These are phyloP conservation scores for Mantis religiosa DNA, from an alignment of 2,888 invertebrate species.

Conservation along the genomic window DNA sequence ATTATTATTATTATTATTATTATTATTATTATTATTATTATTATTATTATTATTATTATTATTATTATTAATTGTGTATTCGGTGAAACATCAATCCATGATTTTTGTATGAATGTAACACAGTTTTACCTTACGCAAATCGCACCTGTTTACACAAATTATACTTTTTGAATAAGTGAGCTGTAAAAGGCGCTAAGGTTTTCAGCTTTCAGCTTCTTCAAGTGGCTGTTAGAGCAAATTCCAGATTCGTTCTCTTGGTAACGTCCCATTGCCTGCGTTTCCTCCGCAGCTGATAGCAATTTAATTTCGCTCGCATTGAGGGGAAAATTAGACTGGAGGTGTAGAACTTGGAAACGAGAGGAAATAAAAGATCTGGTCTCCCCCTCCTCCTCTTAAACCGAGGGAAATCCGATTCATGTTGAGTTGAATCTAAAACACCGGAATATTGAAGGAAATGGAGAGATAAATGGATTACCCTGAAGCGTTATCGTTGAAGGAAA, in stretches of 20 bases:
- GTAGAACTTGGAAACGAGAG: neutral
- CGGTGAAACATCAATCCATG: too few relatives aligned
- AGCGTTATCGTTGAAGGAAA: neutral
- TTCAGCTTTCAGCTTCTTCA: neutral
- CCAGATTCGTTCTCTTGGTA: neutral
- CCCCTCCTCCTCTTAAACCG: neutral
- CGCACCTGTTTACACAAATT: too few relatives aligned
- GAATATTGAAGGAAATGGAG: neutral
- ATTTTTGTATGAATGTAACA: too few relatives aligned
- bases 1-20: too few relatives aligned
- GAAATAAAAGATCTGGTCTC: neutral
- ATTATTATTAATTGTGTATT: too few relatives aligned
- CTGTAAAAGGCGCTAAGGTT: too few relatives aligned
- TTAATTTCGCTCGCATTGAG: neutral
- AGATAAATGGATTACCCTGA: neutral
- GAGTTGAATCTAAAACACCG: neutral
- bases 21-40: too few relatives aligned
- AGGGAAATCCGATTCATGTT: neutral
- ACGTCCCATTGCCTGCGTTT: neutral
- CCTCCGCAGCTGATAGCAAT: neutral
- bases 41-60: too few relatives aligned
- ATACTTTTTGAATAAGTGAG: too few relatives aligned
- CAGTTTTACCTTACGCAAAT: too few relatives aligned
- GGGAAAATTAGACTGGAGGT: neutral
- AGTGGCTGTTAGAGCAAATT: neutral